phyloP scores from a whole-genome alignment of 2,797 vertebrate species.

The Scolopax rusticola region DNA sequence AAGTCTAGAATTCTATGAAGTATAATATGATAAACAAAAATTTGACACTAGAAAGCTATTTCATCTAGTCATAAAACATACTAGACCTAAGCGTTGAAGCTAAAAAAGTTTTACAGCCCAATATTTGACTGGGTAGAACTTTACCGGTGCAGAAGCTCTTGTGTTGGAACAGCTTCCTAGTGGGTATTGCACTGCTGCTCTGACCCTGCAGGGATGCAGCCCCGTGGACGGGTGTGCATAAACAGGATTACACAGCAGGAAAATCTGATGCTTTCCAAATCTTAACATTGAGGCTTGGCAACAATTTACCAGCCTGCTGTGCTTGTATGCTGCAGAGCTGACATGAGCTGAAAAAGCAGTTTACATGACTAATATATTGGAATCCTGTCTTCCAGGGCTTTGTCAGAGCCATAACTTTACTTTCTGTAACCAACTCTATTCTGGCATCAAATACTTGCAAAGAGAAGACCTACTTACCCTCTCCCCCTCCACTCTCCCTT shows the following conservation, averaged over 20 bases:
- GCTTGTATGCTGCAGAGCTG: not conserved
- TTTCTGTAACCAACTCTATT: not conserved
- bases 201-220: not conserved
- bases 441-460: too few species aligned
- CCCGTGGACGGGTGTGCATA: fast-evolving
- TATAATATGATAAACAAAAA: not conserved
- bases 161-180: not conserved
- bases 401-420: not conserved
- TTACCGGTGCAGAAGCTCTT: not conserved
- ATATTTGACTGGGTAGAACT: not conserved
- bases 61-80: not conserved
- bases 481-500: fast-evolving
- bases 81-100: not conserved
- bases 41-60: not conserved
- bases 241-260: not conserved
- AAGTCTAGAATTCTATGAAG: not conserved
- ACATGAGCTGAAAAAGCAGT: not conserved
- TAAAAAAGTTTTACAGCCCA: not conserved
- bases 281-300: not conserved
- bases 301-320: not conserved
- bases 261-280: not conserved
- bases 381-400: not conserved
- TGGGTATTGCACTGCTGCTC: not conserved
- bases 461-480: not conserved
- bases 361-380: not conserved